Evolutionary conservation across 2,888 invertebrate genomes (phyloP), one percentile per base, ranked within the genome.

Genomic region (Bellardia bayeri): DNA sequence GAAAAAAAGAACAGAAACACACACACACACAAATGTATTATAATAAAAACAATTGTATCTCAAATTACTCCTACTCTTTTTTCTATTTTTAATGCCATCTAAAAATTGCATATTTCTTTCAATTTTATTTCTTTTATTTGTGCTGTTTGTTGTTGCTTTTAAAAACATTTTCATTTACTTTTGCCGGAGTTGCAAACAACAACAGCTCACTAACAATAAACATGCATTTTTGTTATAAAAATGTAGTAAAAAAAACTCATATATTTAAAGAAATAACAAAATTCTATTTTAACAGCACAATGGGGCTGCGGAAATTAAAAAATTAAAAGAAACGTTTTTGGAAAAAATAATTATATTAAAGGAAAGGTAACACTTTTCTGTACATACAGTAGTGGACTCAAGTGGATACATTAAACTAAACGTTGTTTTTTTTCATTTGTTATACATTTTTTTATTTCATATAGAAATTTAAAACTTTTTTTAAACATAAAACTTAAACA

Each of bases 41-140:
- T 75, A 78, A 76, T 72, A 69, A 75, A 81, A 82, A 82, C 72
- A 86, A 86, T 74, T 86, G 82, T 78, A 71, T 56, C 81, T 81
- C 68, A 87, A 81, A 78, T 83, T 83, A 83, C 76, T 81, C 66
- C 84, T 72, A 78, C 76, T 84, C 72, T 68, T 54, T 61, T 61
- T 66, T 11, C 23, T 72, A 63, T 81, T 80, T 66, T 76, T 66
- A 76, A 81, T 51, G 68, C 37, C 78, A 72, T 74, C 68, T 79
- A 54, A 63, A 79, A 82, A 71, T 78, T 80, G 75, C 79, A 72
- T 69, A 51, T 72, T 75, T 74, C 75, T 76, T 64, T 71, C 14
- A 30, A 23, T 69, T 64, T 30, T 68, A n/a, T 68, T 13, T 45
- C 40, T 49, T 64, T 64, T 51, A 16, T 80, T 11, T 13, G 40